Percentiles rank a stretch among this genome's conserved stretches.
Evolutionary conservation across 1,140 invertebrate genomes (phyloP).

Genomic region (Cydia fagiglandana): DNA sequence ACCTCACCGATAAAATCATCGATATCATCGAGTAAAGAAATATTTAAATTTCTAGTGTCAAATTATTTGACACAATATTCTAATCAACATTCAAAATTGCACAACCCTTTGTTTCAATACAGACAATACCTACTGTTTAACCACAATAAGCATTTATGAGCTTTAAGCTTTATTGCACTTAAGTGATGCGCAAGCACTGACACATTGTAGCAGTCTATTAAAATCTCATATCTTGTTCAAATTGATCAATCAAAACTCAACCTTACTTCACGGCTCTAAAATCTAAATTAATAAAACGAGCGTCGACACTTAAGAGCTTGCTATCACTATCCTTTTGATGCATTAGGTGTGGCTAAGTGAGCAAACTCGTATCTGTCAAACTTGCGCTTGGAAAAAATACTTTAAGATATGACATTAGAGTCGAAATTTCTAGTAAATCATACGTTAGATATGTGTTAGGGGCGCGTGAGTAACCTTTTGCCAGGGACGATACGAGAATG

Average conservation of each 20-base stretch:
- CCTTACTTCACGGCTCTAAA: not conserved
- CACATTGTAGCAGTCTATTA: not conserved
- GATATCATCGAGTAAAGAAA: too few relatives aligned
- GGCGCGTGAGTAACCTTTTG: not conserved
- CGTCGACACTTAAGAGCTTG: not conserved
- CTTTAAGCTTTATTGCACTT: not conserved
- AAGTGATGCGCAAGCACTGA: constrained; percentile 5
- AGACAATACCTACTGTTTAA: not conserved
- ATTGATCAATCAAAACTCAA: not conserved
- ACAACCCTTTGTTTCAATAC: not conserved
- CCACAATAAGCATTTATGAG: not conserved
- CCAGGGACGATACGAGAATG: not conserved
- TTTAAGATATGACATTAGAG: not conserved
- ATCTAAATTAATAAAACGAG: not conserved
- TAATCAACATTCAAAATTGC: too few relatives aligned
- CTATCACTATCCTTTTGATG: not conserved
- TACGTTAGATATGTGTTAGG: not conserved
- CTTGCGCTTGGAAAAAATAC: not conserved
- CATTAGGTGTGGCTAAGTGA: not conserved
- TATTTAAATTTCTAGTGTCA: too few relatives aligned
- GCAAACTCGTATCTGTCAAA: not conserved
- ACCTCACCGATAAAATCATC: too few relatives aligned
- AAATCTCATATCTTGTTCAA: not conserved
- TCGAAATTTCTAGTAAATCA: not conserved
- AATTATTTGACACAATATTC: too few relatives aligned